Conservation (phyloP, 2,113 vertebrate genomes). For the Leptodactylus fuscus region DNA sequence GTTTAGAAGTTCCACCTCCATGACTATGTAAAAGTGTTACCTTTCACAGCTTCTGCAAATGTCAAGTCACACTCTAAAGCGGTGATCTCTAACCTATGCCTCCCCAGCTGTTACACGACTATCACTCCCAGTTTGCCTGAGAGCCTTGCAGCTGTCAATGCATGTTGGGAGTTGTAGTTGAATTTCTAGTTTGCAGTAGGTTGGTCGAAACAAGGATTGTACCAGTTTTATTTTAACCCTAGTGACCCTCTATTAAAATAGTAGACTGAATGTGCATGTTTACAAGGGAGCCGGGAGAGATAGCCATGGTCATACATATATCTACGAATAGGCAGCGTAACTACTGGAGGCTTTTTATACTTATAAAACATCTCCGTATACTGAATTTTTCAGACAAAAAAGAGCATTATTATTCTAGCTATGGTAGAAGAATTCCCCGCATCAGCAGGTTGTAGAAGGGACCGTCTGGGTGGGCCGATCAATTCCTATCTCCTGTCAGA, state of each 20-base stretch:
- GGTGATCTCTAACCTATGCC: background rate
- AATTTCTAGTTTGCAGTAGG: background rate
- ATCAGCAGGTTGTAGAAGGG: background rate
- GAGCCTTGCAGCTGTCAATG: background rate
- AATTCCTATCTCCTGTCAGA: conserved; percentile 44
- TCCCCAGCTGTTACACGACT: background rate
- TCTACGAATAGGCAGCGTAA: too few species aligned
- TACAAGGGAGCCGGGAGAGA: too few species aligned
- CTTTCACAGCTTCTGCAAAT: background rate
- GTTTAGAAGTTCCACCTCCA: background rate
- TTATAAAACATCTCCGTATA: too few species aligned
- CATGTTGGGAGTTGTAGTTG: background rate
- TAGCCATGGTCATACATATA: too few species aligned
- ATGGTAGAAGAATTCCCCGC: background rate
- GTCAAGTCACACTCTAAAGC: background rate
- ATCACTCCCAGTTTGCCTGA: background rate
- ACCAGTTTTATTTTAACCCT: background rate
- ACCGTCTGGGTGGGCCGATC: conserved; percentile 33
- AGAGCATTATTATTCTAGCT: too few species aligned
- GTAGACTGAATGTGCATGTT: too few species aligned
- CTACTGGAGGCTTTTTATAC: too few species aligned
- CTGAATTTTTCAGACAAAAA: too few species aligned
- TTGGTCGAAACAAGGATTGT: background rate
- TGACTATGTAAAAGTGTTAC: background rate
- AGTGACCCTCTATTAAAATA: too few species aligned